These are phyloP conservation scores for Temnothorax unifasciatus DNA, from an alignment of 2,888 invertebrate species.

Conservation along the genomic window DNA sequence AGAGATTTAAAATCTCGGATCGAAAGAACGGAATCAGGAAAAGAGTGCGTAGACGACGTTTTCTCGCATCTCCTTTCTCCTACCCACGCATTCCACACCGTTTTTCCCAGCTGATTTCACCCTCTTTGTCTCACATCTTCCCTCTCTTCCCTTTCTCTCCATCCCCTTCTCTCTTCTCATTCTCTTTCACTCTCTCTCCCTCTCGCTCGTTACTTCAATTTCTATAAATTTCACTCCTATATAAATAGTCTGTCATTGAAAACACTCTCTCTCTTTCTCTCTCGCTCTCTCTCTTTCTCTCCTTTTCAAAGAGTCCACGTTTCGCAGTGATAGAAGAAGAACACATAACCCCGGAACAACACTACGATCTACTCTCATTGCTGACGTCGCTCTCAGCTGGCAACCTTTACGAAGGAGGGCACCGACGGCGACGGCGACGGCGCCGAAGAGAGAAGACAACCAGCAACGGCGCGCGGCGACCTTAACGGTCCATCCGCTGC, in stretches of 20 bases:
- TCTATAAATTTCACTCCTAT: slow-evolving; percentile 35
- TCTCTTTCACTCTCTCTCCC: not conserved
- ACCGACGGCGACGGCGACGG: slow-evolving; percentile 11
- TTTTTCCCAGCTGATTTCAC: slow-evolving; percentile 37
- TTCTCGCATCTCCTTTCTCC: not conserved
- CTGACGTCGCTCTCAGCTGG: slow-evolving; percentile 74
- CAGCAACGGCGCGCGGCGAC: slow-evolving; percentile 68
- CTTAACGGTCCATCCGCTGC: slow-evolving; percentile 70
- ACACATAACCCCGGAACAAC: slow-evolving; percentile 43
- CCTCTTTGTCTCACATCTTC: slow-evolving; percentile 14
- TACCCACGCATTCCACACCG: slow-evolving; percentile 2
- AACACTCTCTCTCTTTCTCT: not conserved
- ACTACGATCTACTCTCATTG: slow-evolving; percentile 67
- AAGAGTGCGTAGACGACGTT: not conserved
- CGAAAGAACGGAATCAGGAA: not conserved
- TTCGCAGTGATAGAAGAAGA: not conserved
- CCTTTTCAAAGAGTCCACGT: slow-evolving; percentile 11
- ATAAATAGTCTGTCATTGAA: slow-evolving; percentile 24
- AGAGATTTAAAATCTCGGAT: not conserved
- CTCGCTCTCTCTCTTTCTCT: not conserved
- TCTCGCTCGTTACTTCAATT: not conserved
- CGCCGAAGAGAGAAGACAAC: slow-evolving; percentile 45
- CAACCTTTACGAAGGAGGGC: slow-evolving; percentile 61
- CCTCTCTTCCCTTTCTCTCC: not conserved
- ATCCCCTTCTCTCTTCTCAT: not conserved